phyloP scores from a whole-genome alignment of 2,888 invertebrate genomes.

The Phoenoteleia sp. region DNA sequence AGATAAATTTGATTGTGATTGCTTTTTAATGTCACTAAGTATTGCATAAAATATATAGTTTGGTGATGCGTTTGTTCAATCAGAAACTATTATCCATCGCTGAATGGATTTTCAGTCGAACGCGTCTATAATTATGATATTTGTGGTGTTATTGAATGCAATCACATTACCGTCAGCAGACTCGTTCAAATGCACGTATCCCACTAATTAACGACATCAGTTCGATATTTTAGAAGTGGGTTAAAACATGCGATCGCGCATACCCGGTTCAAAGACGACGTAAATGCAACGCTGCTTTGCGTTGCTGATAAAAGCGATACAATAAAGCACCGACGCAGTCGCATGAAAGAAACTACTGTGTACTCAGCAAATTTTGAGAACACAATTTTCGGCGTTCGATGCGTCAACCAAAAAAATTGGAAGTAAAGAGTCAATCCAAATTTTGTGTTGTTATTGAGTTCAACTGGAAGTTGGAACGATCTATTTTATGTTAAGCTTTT shows the following conservation, averaged over 20 bases:
- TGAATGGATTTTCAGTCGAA: conserved; percentile 39
- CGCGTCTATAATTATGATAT: conserved; percentile 45
- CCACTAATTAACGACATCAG: conserved; percentile 6
- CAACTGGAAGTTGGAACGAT: no score
- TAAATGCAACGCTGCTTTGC: background rate
- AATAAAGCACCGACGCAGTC: background rate
- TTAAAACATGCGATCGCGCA: conserved; percentile 19
- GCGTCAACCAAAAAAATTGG: no score
- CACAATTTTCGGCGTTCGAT: conserved; percentile 13
- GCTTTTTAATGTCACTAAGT: no score
- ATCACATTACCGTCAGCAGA: conserved; percentile 34
- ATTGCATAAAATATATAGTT: no score
- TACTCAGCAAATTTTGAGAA: conserved; percentile 25
- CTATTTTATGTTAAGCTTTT: no score
- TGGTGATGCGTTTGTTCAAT: conserved; percentile 36
- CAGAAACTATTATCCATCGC: conserved; percentile 23
- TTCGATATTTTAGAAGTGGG: conserved; percentile 8
- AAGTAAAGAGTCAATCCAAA: no score
- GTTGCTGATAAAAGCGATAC: conserved; percentile 8
- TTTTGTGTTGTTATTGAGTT: no score
- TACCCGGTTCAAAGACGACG: no score
- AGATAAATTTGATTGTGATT: no score
- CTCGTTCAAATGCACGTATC: conserved; percentile 2
- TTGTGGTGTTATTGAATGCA: conserved; percentile 41
- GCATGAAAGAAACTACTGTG: conserved; percentile 5